A percentile compares a stretch with the other conserved stretches of the same genome.
Conservation (phyloP, 2,113 vertebrate genomes). For the Numenius arquata region DNA sequence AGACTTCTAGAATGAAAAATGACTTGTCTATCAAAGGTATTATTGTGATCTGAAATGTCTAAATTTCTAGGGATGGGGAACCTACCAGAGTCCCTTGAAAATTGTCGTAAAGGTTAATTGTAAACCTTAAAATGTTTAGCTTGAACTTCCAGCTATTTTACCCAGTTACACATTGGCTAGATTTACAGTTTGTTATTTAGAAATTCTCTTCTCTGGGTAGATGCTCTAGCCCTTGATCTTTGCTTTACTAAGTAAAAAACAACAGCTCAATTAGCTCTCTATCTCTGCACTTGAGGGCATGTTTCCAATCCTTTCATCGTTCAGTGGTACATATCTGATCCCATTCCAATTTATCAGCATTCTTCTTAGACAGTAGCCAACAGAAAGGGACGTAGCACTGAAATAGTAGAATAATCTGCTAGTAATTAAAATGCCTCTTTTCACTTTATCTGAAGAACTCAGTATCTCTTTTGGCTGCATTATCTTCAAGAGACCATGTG, state of each 20-base stretch:
- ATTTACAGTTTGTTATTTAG: not conserved
- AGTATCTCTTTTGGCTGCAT: not conserved
- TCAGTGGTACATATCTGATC: constrained; percentile 35
- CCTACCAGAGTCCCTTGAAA: not conserved
- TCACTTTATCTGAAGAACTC: not conserved
- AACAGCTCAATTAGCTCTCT: constrained; percentile 56
- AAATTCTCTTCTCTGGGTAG: not conserved
- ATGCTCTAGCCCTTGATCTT: constrained; percentile 42
- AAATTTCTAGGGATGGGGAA: not conserved
- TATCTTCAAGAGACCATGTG: not conserved
- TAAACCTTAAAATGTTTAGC: not conserved
- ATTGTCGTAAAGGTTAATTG: not conserved
- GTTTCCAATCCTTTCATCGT: constrained; percentile 43
- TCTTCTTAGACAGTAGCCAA: constrained; percentile 28
- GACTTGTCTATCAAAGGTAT: not conserved
- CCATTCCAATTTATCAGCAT: constrained; percentile 52
- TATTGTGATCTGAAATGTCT: not conserved
- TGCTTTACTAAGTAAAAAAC: not conserved
- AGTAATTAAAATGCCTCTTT: constrained; percentile 6
- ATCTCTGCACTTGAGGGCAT: constrained; percentile 7
- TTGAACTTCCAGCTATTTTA: not conserved
- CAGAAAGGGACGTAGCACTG: not conserved
- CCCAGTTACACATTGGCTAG: not conserved
- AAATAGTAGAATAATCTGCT: constrained; percentile 12
- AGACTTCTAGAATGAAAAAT: not conserved